Evolutionary conservation across 2,888 invertebrate genomes (phyloP).

Genomic region (Synergus itoensis): DNA sequence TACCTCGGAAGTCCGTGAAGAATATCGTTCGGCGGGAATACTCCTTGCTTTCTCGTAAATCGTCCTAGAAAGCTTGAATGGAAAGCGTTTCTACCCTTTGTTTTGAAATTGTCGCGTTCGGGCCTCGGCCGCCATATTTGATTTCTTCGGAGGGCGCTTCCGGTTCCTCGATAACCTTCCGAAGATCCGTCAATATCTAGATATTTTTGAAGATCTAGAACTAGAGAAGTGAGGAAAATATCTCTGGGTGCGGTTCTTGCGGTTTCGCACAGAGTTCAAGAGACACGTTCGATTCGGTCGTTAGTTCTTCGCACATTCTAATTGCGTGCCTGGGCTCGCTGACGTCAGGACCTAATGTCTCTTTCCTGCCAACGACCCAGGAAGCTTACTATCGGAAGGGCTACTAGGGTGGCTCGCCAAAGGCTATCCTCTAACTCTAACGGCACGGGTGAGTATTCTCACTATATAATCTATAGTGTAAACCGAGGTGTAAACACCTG

Average conservation of each 20-base stretch:
- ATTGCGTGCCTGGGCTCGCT: slow-evolving; percentile 37
- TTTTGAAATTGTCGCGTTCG: slow-evolving; percentile 14
- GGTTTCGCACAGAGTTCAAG: slow-evolving; percentile 8
- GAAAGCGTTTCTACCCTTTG: neutral
- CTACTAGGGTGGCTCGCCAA: slow-evolving; percentile 72
- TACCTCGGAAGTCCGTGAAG: slow-evolving; percentile 57
- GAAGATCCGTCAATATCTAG: slow-evolving; percentile 3
- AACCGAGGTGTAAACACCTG: too few species aligned
- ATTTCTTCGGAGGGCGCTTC: slow-evolving; percentile 10
- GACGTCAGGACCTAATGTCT: slow-evolving; percentile 57
- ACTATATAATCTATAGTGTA: neutral
- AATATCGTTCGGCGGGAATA: slow-evolving; percentile 13
- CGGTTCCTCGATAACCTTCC: slow-evolving; percentile 2
- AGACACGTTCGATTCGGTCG: slow-evolving; percentile 11
- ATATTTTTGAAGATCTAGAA: neutral
- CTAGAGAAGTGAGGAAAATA: neutral
- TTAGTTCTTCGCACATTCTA: slow-evolving; percentile 22
- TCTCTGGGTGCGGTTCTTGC: slow-evolving; percentile 4
- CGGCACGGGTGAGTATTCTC: slow-evolving; percentile 69
- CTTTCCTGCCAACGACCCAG: slow-evolving; percentile 69
- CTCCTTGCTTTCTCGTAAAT: slow-evolving; percentile 4
- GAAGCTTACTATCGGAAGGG: slow-evolving; percentile 72
- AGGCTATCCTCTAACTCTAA: slow-evolving; percentile 69
- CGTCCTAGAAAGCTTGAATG: slow-evolving; percentile 47
- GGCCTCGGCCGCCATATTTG: slow-evolving; percentile 30